Evolutionary conservation across 2,888 invertebrate genomes (phyloP).

Genomic region (Cataglyphis rosenhaueri): DNA sequence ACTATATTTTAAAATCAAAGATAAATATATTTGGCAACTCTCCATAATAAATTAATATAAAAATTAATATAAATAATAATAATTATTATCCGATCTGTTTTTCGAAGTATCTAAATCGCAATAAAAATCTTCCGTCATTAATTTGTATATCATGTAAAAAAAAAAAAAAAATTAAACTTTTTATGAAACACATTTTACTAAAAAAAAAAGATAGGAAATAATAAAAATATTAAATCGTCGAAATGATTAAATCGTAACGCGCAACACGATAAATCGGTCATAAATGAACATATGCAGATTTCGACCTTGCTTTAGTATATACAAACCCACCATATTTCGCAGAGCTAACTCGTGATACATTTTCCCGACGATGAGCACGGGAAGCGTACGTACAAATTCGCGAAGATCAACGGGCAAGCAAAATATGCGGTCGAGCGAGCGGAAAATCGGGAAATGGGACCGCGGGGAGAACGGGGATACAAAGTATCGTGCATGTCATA

Average conservation of each 20-base stretch:
- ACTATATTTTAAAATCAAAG: background rate
- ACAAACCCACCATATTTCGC: constrained; percentile 18
- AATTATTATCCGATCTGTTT: constrained; percentile 1
- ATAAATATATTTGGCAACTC: background rate
- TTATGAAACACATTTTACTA: background rate
- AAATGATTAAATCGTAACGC: constrained; percentile 4
- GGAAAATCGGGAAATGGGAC: constrained; percentile 35
- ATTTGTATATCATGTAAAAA: constrained; percentile 9
- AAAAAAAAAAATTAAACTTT: background rate
- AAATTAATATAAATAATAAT: background rate
- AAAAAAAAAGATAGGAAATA: background rate
- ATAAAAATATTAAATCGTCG: constrained; percentile 11
- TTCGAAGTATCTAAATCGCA: background rate
- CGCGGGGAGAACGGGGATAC: background rate
- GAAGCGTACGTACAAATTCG: constrained; percentile 38
- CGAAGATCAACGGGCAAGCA: constrained; percentile 34
- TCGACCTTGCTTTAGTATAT: constrained; percentile 21
- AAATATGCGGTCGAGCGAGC: constrained; percentile 31
- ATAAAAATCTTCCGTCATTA: background rate
- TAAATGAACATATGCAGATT: constrained; percentile 42
- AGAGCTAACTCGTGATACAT: constrained; percentile 14
- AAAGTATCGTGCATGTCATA: constrained; percentile 38
- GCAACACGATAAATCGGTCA: constrained; percentile 18
- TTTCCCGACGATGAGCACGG: constrained; percentile 19
- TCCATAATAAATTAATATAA: too few relatives aligned